phyloP scores from a whole-genome alignment of 2,113 vertebrate genomes.

The Xiphophorus maculatus region DNA sequence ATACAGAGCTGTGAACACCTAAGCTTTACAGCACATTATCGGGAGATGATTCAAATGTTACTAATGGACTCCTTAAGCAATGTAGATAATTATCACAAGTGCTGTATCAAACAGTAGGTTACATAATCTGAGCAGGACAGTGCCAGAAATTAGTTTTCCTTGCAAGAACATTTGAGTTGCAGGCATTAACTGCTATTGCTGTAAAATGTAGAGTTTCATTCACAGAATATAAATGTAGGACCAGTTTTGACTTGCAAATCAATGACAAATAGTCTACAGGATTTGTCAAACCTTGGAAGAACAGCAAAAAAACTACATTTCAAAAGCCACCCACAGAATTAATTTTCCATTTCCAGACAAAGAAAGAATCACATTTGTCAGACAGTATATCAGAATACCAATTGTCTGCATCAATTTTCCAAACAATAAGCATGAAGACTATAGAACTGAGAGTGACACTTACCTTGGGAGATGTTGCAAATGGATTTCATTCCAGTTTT shows the following conservation, averaged over 20 bases:
- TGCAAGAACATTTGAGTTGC: background rate
- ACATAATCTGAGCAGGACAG: background rate
- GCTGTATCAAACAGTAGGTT: background rate
- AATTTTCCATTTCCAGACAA: background rate
- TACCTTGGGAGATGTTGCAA: conserved; percentile 63
- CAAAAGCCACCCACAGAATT: background rate
- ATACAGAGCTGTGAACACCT: conserved; percentile 27
- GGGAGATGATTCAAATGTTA: background rate
- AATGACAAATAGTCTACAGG: background rate
- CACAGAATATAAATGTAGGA: background rate
- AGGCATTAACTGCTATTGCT: background rate
- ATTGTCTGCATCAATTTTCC: conserved; percentile 10
- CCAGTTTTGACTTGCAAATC: background rate
- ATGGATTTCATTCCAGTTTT: conserved; percentile 14
- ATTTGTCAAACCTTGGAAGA: background rate
- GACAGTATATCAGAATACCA: conserved; percentile 3
- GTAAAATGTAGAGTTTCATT: background rate
- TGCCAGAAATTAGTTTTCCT: background rate
- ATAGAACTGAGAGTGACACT: conserved; percentile 51
- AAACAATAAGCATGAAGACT: conserved; percentile 7
- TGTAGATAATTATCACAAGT: background rate
- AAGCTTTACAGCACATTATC: background rate
- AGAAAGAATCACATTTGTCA: background rate
- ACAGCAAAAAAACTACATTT: background rate
- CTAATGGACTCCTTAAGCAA: background rate